phyloP scores from a whole-genome alignment of 1,140 invertebrate species.

The Calycopis cecrops region DNA sequence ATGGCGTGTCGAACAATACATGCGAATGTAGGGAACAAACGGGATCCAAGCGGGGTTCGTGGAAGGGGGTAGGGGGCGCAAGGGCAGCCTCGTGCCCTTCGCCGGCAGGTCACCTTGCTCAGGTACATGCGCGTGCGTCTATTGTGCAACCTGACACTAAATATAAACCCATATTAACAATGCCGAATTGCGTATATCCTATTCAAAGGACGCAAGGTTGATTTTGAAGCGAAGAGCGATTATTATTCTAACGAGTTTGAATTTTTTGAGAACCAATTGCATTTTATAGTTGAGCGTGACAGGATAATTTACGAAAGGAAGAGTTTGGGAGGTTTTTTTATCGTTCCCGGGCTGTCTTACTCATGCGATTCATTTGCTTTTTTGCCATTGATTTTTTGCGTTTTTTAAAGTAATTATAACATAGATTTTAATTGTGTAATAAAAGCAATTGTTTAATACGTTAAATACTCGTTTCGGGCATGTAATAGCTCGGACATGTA shows the following conservation, averaged over 20 bases:
- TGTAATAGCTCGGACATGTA: conserved; percentile 37
- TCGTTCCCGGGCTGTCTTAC: conserved; percentile 31
- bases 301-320: conserved; percentile 71
- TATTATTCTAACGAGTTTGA: conserved; percentile 61
- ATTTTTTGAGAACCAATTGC: conserved; percentile 70
- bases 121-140: conserved; percentile 63
- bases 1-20: conserved; percentile 60
- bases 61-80: conserved; percentile 35
- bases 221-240: conserved; percentile 17
- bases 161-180: conserved; percentile 35
- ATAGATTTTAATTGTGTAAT: conserved; percentile 43
- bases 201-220: conserved; percentile 16
- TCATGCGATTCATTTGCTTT: conserved; percentile 51
- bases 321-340: conserved; percentile 42
- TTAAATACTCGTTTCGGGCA: conserved; percentile 45
- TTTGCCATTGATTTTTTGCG: conserved; percentile 33
- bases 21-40: conserved; percentile 40
- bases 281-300: conserved; percentile 71
- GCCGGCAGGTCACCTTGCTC: conserved; percentile 64
- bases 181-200: conserved; percentile 21
- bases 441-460: conserved; percentile 51
- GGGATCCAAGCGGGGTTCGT: conserved; percentile 18
- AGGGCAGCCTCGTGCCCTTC: conserved; percentile 58
- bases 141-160: conserved; percentile 66
- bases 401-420: conserved; percentile 43